Percentiles rank a stretch among this genome's conserved stretches.
Evolutionary conservation across 2,797 vertebrate species (phyloP).

Genomic region (Capromys pilorides): DNA sequence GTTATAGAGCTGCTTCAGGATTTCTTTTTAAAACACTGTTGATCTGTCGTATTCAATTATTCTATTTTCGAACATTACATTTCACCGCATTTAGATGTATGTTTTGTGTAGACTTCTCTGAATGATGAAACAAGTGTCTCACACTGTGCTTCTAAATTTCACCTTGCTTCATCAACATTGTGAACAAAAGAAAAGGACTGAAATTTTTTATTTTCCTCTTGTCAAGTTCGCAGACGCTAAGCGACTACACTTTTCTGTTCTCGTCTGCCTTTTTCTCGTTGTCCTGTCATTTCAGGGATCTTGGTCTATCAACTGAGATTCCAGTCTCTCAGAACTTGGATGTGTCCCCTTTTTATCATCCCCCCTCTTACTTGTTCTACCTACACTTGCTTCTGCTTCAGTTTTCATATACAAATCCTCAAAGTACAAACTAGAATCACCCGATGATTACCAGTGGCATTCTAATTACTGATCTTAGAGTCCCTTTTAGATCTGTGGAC

Average conservation of each 20-base stretch:
- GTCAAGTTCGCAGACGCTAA: background rate
- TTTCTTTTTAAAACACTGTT: constrained; percentile 54
- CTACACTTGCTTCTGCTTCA: background rate
- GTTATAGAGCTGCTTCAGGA: constrained; percentile 43
- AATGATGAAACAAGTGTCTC: background rate
- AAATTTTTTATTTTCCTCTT: background rate
- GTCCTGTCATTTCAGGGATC: background rate
- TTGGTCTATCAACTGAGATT: background rate
- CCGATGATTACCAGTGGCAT: background rate
- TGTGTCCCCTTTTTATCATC: background rate
- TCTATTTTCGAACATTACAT: constrained; percentile 6
- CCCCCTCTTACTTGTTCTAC: background rate
- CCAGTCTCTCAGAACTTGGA: background rate
- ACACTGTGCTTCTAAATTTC: background rate
- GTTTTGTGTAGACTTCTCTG: background rate
- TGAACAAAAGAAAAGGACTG: background rate
- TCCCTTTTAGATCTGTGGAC: background rate
- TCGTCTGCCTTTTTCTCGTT: background rate
- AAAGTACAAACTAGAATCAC: background rate
- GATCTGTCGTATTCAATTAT: constrained; percentile 6
- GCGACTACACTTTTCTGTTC: background rate
- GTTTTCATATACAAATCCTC: background rate
- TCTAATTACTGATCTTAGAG: background rate
- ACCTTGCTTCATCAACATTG: constrained; percentile 22
- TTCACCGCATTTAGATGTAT: background rate